Conservation (phyloP, 2,113 vertebrate species). For the Pterocles gutturalis region DNA sequence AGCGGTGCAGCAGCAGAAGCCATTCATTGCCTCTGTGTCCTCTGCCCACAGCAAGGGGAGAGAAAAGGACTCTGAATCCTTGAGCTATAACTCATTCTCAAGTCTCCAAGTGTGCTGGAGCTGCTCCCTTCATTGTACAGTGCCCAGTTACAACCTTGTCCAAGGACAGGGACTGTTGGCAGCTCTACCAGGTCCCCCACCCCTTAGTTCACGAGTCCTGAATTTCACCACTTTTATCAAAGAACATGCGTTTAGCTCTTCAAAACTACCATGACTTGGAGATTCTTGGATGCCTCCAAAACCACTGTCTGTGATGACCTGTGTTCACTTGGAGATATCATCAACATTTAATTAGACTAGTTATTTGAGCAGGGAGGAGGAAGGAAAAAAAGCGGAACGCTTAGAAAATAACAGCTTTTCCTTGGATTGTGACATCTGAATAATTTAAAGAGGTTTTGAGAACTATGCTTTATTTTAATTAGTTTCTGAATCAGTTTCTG, state of each 20-base stretch:
- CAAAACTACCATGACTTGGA: background rate
- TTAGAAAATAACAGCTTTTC: slow-evolving; percentile 51
- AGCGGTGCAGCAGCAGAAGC: background rate
- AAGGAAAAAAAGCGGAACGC: slow-evolving; percentile 40
- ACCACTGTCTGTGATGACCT: background rate
- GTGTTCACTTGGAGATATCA: slow-evolving; percentile 33
- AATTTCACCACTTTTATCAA: background rate
- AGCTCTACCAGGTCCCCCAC: background rate
- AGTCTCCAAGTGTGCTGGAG: background rate
- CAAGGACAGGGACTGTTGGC: background rate
- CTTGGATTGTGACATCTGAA: slow-evolving; percentile 52
- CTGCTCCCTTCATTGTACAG: background rate
- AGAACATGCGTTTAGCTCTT: background rate
- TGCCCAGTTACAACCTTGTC: background rate
- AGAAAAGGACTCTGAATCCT: background rate
- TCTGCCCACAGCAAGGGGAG: background rate
- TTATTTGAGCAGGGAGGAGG: slow-evolving; percentile 45
- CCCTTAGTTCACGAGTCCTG: background rate
- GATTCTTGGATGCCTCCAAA: slow-evolving; percentile 21
- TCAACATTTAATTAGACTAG: slow-evolving; percentile 67
- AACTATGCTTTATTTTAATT: slow-evolving; percentile 74
- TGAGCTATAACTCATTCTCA: background rate
- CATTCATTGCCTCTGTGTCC: background rate
- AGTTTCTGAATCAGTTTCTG: slow-evolving; percentile 72
- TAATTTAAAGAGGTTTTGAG: slow-evolving; percentile 70